phyloP scores from a whole-genome alignment of 2,888 invertebrate species.

The Crioceris asparagi region DNA sequence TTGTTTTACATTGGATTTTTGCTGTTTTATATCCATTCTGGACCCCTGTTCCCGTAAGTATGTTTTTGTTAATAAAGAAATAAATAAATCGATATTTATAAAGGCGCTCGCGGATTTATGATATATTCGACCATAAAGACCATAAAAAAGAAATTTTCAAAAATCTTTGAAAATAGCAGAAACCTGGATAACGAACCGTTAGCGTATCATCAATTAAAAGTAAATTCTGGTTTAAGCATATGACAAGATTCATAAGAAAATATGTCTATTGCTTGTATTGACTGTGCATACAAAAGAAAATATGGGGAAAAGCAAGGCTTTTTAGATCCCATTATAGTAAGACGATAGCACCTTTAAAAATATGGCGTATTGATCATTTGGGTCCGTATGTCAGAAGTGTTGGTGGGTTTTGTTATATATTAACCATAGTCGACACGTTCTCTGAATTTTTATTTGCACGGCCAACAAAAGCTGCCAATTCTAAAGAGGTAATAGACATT shows the following conservation, averaged over 20 bases:
- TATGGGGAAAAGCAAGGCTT: slow-evolving; percentile 11
- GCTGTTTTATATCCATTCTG: too few species aligned
- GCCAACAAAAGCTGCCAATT: slow-evolving; percentile 9
- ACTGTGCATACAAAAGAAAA: slow-evolving; percentile 9
- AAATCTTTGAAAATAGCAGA: too few species aligned
- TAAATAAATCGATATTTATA: too few species aligned
- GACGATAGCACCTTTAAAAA: slow-evolving; percentile 10
- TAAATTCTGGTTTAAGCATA: slow-evolving; percentile 11
- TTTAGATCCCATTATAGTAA: slow-evolving; percentile 12
- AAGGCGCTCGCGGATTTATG: too few species aligned
- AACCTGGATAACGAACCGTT: too few species aligned
- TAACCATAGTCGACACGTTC: slow-evolving; percentile 12
- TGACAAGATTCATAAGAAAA: slow-evolving; percentile 14
- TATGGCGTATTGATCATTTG: slow-evolving; percentile 16
- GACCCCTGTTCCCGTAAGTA: too few species aligned
- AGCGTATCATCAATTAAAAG: slow-evolving; percentile 2
- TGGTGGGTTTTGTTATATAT: slow-evolving; percentile 8
- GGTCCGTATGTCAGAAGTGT: slow-evolving; percentile 11
- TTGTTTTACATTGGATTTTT: too few species aligned
- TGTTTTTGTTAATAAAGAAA: too few species aligned
- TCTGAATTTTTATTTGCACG: slow-evolving; percentile 11
- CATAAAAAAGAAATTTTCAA: too few species aligned
- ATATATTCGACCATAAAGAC: too few species aligned
- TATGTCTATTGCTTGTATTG: slow-evolving; percentile 7
- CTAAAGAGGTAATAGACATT: slow-evolving; percentile 9